Percentiles rank a stretch among this genome's conserved stretches.
phyloP scores from a whole-genome alignment of 2,888 invertebrate genomes.

The Monoplex corrugatus region DNA sequence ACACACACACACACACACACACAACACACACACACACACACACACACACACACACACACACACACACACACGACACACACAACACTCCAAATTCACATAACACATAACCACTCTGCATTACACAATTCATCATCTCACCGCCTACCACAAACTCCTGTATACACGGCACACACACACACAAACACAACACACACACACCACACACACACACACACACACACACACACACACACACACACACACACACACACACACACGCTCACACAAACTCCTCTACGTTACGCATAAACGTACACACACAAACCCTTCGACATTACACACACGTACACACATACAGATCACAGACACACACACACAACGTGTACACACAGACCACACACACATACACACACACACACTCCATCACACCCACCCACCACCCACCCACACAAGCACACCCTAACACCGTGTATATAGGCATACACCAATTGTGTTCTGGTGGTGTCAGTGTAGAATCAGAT shows the following conservation, averaged over 20 bases:
- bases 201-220: conserved; percentile 7
- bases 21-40: conserved; percentile 8
- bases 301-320: not conserved
- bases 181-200: conserved; percentile 5
- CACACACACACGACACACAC: not conserved
- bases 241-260: not conserved
- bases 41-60: not conserved
- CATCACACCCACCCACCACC: not conserved
- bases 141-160: no score
- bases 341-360: not conserved
- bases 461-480: no score
- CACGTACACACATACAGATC: not conserved
- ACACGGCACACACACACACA: not conserved
- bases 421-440: not conserved
- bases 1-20: not conserved
- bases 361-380: not conserved
- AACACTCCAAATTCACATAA: not conserved
- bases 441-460: not conserved
- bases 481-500: no score
- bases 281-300: not conserved
- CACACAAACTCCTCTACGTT: not conserved
- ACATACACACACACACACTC: not conserved
- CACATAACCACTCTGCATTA: not conserved
- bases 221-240: not conserved
- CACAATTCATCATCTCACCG: no score